Evolutionary conservation across 2,113 vertebrate species (phyloP), one percentile per base, ranked within the genome.

Genomic region (Nothoprocta perdicaria): DNA sequence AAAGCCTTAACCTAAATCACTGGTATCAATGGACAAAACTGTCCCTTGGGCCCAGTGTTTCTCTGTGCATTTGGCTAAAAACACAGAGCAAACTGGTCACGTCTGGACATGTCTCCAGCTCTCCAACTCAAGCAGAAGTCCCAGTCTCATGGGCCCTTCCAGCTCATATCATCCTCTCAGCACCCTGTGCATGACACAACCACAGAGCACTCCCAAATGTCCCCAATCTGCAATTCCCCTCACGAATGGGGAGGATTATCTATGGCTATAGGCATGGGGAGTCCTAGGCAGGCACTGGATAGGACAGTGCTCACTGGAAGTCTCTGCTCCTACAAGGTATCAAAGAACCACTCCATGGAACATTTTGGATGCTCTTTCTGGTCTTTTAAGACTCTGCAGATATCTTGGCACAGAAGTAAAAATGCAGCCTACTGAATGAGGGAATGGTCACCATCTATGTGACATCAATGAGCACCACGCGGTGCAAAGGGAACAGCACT

Each of bases 181-280:
- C n/a, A 12, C 46, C n/a, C 24, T 50, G 23, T n/a, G 67, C 46
- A 21, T 33, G 23, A 35, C 46, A 50, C 24, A 50, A 46, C 22
- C 33, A 35, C 3, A 7, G 45, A 68, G 18, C 31, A 21, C n/a
- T 46, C 43, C 10, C 19, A 68, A 15, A 31, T 46, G n/a, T 17
- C 66, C 66, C 46, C 43, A 46, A n/a, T n/a, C n/a, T 16, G 7
- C 31, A 46, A 35, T 38, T 76, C 12, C 29, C 38, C 41, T 14
- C 48, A 45, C 31, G 72, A 35, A 84, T 8, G 35, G 35, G 35
- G 35, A 38, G 35, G 35, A 38, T 6, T 38, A 38, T 8, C 35
- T 38, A 2, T 0, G 2, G 17, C 7, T 58, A 22, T 0, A 24
- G 14, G 43, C 0, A 0, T 1, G 33, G 55, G 50, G 35, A 13